Evolutionary conservation across 2,888 invertebrate genomes (phyloP).

Genomic region (Matsumyia berberina): DNA sequence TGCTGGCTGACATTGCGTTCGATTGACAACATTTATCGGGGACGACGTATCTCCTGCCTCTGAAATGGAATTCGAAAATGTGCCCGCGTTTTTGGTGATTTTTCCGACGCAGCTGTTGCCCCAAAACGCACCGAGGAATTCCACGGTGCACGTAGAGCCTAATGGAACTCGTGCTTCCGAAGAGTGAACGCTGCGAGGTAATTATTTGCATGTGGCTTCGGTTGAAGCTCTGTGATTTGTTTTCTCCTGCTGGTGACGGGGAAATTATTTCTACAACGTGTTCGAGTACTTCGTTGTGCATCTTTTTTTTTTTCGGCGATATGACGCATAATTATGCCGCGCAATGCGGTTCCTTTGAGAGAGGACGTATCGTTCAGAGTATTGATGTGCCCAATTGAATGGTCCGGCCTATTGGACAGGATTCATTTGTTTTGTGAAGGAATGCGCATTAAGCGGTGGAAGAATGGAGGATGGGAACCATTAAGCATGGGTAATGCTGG

Average conservation of each 20-base stretch:
- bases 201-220: constrained; percentile 70
- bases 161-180: constrained; percentile 66
- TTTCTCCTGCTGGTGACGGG: constrained; percentile 32
- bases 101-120: constrained; percentile 62
- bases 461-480: constrained; percentile 1
- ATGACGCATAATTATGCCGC: constrained; percentile 37
- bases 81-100: constrained; percentile 30
- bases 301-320: neutral
- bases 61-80: constrained; percentile 6
- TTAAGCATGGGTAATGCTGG: constrained; percentile 4
- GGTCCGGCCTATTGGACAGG: constrained; percentile 46
- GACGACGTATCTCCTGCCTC: neutral
- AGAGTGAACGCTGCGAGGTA: constrained; percentile 41
- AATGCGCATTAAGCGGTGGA: constrained; percentile 10
- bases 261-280: constrained; percentile 57
- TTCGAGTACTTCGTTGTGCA: neutral
- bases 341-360: constrained; percentile 18
- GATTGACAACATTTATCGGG: constrained; percentile 29
- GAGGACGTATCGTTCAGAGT: neutral
- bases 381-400: constrained; percentile 68
- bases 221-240: constrained; percentile 38
- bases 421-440: constrained; percentile 5
- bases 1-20: constrained; percentile 20
- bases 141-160: constrained; percentile 58
- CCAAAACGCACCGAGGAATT: constrained; percentile 34